Evolutionary conservation across 2,888 invertebrate genomes (phyloP), one percentile per base, ranked within the genome.

Genomic region (Cosmopolites sordidus): DNA sequence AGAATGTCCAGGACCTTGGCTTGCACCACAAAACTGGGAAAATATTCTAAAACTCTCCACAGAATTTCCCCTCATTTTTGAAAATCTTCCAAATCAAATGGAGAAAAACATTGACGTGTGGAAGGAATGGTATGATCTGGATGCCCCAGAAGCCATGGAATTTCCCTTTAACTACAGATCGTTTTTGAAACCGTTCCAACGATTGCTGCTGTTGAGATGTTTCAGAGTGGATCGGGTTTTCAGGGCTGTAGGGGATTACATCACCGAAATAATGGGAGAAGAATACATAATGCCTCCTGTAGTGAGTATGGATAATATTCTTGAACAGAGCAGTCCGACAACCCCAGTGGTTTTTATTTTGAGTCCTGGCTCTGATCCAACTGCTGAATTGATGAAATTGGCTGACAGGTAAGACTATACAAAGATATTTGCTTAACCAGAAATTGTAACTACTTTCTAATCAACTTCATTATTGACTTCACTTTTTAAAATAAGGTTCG

Each of bases 341-440:
- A 92, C 89, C 29, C 95, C 96, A 0, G 88, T 96, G 1, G 88
- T 95, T 61, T 96, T 97, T 69, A 89, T 96, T 59, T 77, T 96
- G 42, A 94, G 94, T 60, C 92, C 95, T 9, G 96, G 96, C 1
- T 93, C 94, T 0, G 94, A 97, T 75, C 95, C 96, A 0, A 87
- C 94, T 0, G 86, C 86, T 53, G 91, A 92, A 66, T 74, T 91
- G 46, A 86, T 89, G 81, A 89, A 89, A 72, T 70, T 91, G 12
- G 87, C 89, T 4, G 83, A 87, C 59, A 75, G 83, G 62, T 64
- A 55, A 55, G 43, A n/a, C n/a, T n/a, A n/a, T n/a, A n/a, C n/a
- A n/a, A n/a, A n/a, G n/a, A n/a, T n/a, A n/a, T n/a, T n/a, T n/a
- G n/a, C n/a, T n/a, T n/a, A n/a, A n/a, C n/a, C n/a, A n/a, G n/a